Base-by-base conservation (phyloP, 2,113 vertebrate species). In the Etia nguti region DNA sequence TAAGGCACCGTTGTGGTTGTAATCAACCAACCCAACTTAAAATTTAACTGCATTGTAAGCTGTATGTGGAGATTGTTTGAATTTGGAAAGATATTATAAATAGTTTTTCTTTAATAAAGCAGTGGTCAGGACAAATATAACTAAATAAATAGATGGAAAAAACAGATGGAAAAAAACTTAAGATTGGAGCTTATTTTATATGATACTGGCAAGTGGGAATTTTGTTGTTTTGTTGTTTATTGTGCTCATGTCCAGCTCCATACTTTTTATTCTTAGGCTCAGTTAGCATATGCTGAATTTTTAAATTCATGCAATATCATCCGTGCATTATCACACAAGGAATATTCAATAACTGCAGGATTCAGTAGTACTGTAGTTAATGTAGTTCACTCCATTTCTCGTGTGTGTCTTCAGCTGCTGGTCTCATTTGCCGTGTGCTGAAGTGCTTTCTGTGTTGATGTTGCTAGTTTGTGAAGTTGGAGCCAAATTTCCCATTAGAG, bases 321-420 rank as follows among this genome's bases (percentile, higher is more conserved):
- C 34, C 11, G 0, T 65, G 0, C 11, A 22, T 3, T 0, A 8
- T 68, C 34, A 22, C 34, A 68, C 60, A 38, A 38, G 0, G 20
- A 68, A 38, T 68, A 13, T 68, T 8, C 20, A 68, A 22, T 38
- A 8, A 48, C 24, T 77, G 2, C 70, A 77, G 15, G 26, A 77
- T 50, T 77, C 43, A 77, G 4, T n/a, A 31, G 31, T 50, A 8
- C 24, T 77, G 70, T 77, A 50, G 48, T 77, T 50, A 77, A 31
- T 0, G 3, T 29, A 31, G 18, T 29, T 50, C 4, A 8, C 43
- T 75, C 43, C 43, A 31, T 75, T 75, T 50, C 43, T 75, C 50
- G 70, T 26, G 15, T 48, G 16, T 48, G 24, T 26, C 43, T 75
- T 48, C 16, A 75, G 70, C 70, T 75, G 43, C 43, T 75, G 70